These are phyloP conservation scores for Salvelinus alpinus DNA, from an alignment of 2,113 vertebrate genomes.

Conservation along the genomic window DNA sequence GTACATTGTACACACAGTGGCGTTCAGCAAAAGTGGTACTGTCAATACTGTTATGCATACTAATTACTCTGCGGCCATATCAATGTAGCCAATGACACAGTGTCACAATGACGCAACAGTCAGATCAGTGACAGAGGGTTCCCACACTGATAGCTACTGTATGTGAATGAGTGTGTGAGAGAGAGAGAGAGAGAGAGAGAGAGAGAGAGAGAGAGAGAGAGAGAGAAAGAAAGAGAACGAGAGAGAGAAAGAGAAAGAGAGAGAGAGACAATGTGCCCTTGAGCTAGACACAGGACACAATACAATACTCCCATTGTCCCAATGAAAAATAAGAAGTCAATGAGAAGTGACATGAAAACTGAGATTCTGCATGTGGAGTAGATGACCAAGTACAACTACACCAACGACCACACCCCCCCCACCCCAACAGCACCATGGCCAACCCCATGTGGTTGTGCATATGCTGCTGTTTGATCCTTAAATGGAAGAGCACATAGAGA, in stretches of 20 bases:
- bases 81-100: conserved; percentile 37
- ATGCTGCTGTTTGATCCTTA: neutral
- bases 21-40: neutral
- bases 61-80: conserved; percentile 58
- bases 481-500: neutral
- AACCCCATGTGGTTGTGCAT: neutral
- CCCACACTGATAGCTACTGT: neutral
- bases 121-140: neutral
- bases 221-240: neutral
- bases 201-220: too few relatives aligned
- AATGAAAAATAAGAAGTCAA: too few relatives aligned
- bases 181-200: too few relatives aligned
- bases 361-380: too few relatives aligned
- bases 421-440: neutral
- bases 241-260: neutral
- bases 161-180: neutral
- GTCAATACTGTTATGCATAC: conserved; percentile 47
- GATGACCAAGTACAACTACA: too few relatives aligned
- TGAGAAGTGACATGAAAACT: too few relatives aligned
- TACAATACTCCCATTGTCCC: conserved; percentile 4
- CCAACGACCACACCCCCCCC: too few relatives aligned
- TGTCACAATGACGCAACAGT: conserved; percentile 44
- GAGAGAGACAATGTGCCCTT: neutral
- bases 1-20: neutral
- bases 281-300: neutral